A percentile compares a stretch with the other conserved stretches of the same genome.
Conservation (phyloP, 1,140 invertebrate genomes). For the Drosophila burlai region DNA sequence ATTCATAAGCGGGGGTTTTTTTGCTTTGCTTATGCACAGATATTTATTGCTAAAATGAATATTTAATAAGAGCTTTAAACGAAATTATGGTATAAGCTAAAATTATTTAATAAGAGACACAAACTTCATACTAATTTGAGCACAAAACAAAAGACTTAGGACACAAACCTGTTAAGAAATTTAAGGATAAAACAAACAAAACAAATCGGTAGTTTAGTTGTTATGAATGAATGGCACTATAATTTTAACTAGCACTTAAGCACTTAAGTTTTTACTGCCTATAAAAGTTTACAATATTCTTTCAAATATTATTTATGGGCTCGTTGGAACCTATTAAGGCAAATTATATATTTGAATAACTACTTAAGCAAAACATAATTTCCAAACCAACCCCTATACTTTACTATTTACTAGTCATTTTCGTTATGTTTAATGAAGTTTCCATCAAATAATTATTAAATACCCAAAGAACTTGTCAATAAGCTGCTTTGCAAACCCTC, state of each 20-base stretch:
- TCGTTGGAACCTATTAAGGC: neutral
- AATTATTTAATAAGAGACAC: neutral
- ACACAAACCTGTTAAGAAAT: slow-evolving; percentile 27
- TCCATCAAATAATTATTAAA: slow-evolving; percentile 12
- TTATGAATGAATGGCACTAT: neutral
- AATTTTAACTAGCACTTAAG: neutral
- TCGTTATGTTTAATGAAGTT: neutral
- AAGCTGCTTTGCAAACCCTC: neutral
- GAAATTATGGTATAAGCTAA: neutral
- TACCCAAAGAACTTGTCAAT: neutral
- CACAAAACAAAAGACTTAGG: slow-evolving; percentile 46
- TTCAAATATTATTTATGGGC: neutral
- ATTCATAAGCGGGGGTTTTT: neutral
- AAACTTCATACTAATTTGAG: neutral
- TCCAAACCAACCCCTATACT: neutral
- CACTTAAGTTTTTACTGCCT: neutral
- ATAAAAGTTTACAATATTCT: neutral
- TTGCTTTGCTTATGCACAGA: neutral
- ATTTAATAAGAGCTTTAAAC: neutral
- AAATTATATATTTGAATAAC: neutral
- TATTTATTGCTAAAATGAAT: neutral
- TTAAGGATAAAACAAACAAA: neutral
- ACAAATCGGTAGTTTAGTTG: no score
- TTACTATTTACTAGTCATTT: neutral
- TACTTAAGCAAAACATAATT: neutral